These are phyloP conservation scores for Novumbra hubbsi DNA, from an alignment of 2,797 vertebrate species.

Conservation along the genomic window DNA sequence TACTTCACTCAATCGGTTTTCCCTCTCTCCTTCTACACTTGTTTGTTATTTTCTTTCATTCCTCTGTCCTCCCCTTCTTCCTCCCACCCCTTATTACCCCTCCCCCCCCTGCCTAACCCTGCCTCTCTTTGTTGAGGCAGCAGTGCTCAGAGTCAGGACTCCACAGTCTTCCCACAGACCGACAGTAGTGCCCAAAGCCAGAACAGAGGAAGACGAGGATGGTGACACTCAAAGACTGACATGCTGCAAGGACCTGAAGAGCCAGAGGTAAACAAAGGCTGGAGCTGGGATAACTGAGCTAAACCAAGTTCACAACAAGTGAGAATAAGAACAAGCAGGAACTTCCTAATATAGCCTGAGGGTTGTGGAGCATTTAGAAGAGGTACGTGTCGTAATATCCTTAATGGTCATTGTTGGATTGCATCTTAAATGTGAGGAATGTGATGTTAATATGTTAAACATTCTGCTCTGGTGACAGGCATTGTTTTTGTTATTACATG, in stretches of 20 bases:
- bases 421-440: background rate
- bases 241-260: background rate
- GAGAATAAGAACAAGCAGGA: background rate
- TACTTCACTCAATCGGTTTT: background rate
- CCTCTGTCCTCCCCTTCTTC: background rate
- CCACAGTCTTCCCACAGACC: background rate
- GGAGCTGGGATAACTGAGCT: background rate
- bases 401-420: background rate
- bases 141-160: too few relatives aligned
- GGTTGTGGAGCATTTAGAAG: background rate
- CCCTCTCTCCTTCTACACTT: background rate
- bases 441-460: background rate
- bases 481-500: too few relatives aligned
- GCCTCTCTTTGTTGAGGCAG: background rate
- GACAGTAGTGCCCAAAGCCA: background rate
- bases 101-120: background rate
- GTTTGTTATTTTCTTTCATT: background rate
- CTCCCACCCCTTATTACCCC: too few relatives aligned
- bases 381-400: background rate
- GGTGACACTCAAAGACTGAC: background rate
- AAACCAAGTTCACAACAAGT: background rate
- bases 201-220: background rate
- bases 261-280: background rate
- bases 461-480: too few relatives aligned
- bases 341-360: background rate